Evolutionary conservation across 2,113 vertebrate genomes (phyloP), one percentile per base, ranked within the genome.

Genomic region (Shinisaurus crocodilurus): DNA sequence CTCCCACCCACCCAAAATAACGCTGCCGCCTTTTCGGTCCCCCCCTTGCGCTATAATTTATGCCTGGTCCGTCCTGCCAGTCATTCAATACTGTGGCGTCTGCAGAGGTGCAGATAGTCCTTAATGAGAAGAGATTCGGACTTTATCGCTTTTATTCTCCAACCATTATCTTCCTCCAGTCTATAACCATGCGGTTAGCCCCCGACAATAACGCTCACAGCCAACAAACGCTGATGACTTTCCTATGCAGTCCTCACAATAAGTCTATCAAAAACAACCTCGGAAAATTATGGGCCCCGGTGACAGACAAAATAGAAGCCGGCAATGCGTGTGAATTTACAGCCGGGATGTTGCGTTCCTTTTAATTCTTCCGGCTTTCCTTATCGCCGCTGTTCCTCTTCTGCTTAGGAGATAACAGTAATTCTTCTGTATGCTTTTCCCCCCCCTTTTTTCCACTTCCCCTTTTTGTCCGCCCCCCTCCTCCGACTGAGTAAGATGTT

Each of bases 361-460:
- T 97, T 97, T 97, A 97, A 97, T 98, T 98, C 98, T 97, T 98
- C 98, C 98, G 97, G 98, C 98, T 98, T 98, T 98, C 97, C 98
- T 99, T 99, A 99, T 99, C 99, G 98, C 96, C 93, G 96, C 98
- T 97, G 97, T 98, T 98, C 98, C 98, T 98, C 98, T 98, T 98
- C 98, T 99, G 98, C 98, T 98, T 97, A 96, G 95, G 96, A 98
- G 99, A 99, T 99, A 99, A 99, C 98, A 98, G 98, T 99, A 99
- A 99, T 99, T 99, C 98, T 99, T 98, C 98, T 98, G 97, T 96
- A 98, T 97, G 85, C 95, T 94, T 88, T 90, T 94, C n/a, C n/a
- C n/a, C n/a, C n/a, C n/a, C n/a, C n/a, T n/a, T n/a, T n/a, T n/a
- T n/a, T n/a, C n/a, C n/a, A n/a, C n/a, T n/a, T n/a, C n/a, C n/a